These are phyloP conservation scores for Indicator maculatus DNA, from an alignment of 2,113 vertebrate species.

Conservation along the genomic window DNA sequence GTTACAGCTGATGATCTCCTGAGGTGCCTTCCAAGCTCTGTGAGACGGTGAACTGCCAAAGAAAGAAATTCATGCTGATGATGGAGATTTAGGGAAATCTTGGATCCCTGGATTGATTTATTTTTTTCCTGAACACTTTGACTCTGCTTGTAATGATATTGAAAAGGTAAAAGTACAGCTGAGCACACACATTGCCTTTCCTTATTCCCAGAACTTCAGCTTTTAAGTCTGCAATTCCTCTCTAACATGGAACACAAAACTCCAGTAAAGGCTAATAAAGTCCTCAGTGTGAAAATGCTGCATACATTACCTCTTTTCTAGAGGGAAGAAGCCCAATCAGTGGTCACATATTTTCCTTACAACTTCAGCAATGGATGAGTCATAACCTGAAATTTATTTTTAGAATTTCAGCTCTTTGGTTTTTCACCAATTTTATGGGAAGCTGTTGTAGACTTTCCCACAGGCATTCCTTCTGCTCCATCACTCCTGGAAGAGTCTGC, in stretches of 20 bases:
- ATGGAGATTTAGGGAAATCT: neutral
- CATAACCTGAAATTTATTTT: conserved; percentile 35
- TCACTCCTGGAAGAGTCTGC: neutral
- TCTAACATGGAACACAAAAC: neutral
- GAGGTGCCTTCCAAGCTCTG: too few species aligned
- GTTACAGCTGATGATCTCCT: too few species aligned
- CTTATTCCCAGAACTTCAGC: neutral
- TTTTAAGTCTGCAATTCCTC: neutral
- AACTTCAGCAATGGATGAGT: conserved; percentile 40
- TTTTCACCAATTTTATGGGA: conserved; percentile 33
- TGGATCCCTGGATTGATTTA: neutral
- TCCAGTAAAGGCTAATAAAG: neutral
- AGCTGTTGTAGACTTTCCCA: neutral
- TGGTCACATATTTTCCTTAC: conserved; percentile 35
- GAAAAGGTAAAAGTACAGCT: neutral
- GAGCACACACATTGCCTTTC: neutral
- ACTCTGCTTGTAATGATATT: neutral
- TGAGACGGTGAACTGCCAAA: neutral
- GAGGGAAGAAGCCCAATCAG: conserved; percentile 1
- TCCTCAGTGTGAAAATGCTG: neutral
- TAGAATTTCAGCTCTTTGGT: conserved; percentile 39
- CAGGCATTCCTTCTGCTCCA: neutral
- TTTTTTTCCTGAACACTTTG: neutral
- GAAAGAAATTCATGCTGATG: neutral
- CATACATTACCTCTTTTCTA: conserved; percentile 10